Base-by-base conservation (phyloP, 2,888 invertebrate species). In the Dryococelus australis region DNA sequence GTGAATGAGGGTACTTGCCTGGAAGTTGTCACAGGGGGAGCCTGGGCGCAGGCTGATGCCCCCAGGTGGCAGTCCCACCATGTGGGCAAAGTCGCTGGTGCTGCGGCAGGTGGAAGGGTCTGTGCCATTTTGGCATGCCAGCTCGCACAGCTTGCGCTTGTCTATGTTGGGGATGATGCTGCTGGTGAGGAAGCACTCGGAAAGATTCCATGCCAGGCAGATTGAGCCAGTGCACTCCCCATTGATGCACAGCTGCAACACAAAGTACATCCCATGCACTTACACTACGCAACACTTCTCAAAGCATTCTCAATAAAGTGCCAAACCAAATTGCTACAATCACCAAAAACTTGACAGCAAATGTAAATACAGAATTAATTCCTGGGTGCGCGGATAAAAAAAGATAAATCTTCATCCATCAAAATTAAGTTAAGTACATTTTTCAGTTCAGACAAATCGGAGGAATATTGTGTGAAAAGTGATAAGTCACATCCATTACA, bases 21-120 rank as follows among this genome's bases (percentile, higher is more conserved):
- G 97, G 94, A 98, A 99, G 93, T 99, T 99, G 93, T 99, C 99
- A 93, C 99, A 99, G 0, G 99, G 99, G 85, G 99, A 98, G 35
- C 99, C 99, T 10, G 99, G 99, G 86, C 98, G 94, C 89, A 99
- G 93, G 90, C 97, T 97, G 89, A 98, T 97, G 26, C 97, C 98
- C 24, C 96, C 97, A 0, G 93, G 92, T 0, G 97, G 97, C 90
- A 98, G 92, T 43, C 96, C 96, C 43, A 96, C 96, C 43, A 94
- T 91, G 16, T 94, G 92, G 0, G 97, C 96, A 92, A 98, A 97
- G 92, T 98, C 97, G 85, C 97, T 97, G 5, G 98, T 98, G 91
- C 98, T 97, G 89, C 96, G 94, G 91, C 98, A 98, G 9, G 96
- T 95, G 90, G 94, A 93, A 1, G 94, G 93, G 90, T 95, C 95